These are phyloP conservation scores for Limnephilus marmoratus DNA, from an alignment of 2,888 invertebrate genomes.

Conservation along the genomic window DNA sequence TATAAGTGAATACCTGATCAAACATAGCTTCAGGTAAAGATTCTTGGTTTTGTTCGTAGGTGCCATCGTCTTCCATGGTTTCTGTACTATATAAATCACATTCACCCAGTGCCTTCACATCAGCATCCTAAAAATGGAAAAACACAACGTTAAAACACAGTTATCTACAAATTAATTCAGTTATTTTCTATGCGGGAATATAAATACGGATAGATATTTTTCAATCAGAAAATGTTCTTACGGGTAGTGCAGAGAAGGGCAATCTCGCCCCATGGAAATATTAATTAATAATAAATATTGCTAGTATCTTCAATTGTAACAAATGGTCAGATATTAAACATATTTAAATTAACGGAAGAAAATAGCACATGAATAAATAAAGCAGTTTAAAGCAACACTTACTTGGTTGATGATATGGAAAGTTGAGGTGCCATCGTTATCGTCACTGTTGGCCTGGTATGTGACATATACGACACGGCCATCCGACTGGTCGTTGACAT, in stretches of 20 bases:
- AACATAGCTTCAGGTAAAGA: slow-evolving; percentile 43
- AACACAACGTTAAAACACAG: neutral
- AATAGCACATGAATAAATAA: neutral
- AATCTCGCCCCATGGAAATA: no score
- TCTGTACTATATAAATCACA: slow-evolving; percentile 42
- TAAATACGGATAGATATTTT: no score
- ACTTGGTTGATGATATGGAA: slow-evolving; percentile 67
- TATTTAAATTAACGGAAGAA: neutral
- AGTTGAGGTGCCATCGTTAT: slow-evolving; percentile 59
- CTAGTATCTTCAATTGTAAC: no score
- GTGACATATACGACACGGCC: slow-evolving; percentile 73
- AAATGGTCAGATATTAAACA: neutral
- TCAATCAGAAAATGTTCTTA: no score
- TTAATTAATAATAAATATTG: no score
- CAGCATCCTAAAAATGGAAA: slow-evolving; percentile 39
- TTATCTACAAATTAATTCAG: neutral
- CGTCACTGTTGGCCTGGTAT: slow-evolving; percentile 68
- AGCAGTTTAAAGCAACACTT: slow-evolving; percentile 6
- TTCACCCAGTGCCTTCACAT: slow-evolving; percentile 35
- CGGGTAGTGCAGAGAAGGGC: no score
- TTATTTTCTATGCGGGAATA: neutral
- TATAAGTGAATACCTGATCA: slow-evolving; percentile 55
- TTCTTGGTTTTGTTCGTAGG: slow-evolving; percentile 34
- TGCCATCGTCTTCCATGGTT: slow-evolving; percentile 30
- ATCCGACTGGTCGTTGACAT: slow-evolving; percentile 62